These are phyloP conservation scores for Aselliscus stoliczkanus DNA, from an alignment of 2,797 vertebrate species.

Conservation along the genomic window DNA sequence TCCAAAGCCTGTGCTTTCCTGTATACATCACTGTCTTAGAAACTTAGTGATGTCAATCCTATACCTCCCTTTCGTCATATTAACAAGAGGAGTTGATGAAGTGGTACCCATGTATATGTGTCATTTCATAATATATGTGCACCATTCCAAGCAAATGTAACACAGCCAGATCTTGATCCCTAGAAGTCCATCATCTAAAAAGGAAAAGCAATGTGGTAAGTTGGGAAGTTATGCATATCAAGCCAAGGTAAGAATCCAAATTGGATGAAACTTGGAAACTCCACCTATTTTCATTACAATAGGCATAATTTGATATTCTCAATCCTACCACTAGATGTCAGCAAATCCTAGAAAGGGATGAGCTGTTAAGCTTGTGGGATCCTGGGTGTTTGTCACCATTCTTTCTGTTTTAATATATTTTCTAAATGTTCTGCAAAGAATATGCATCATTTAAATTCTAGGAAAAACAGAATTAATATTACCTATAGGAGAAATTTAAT, in stretches of 20 bases:
- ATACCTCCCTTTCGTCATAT: background rate
- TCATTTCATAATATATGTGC: background rate
- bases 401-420: slow-evolving; percentile 20
- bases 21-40: background rate
- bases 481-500: background rate
- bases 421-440: background rate
- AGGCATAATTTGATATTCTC: background rate
- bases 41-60: background rate
- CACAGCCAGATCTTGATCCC: background rate
- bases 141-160: background rate
- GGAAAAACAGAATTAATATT: background rate
- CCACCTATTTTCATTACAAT: background rate
- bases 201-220: background rate
- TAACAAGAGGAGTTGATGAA: background rate
- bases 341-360: slow-evolving; percentile 16
- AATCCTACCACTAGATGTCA: slow-evolving; percentile 41
- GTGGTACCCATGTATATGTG: background rate
- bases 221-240: background rate
- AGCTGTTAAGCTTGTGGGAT: background rate
- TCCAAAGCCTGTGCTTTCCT: background rate
- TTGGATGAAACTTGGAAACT: background rate
- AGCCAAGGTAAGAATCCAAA: background rate
- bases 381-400: background rate
- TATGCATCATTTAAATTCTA: background rate
- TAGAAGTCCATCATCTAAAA: background rate